Base-by-base conservation (phyloP, 2,113 vertebrate species). In the Ptilonorhynchus violaceus region DNA sequence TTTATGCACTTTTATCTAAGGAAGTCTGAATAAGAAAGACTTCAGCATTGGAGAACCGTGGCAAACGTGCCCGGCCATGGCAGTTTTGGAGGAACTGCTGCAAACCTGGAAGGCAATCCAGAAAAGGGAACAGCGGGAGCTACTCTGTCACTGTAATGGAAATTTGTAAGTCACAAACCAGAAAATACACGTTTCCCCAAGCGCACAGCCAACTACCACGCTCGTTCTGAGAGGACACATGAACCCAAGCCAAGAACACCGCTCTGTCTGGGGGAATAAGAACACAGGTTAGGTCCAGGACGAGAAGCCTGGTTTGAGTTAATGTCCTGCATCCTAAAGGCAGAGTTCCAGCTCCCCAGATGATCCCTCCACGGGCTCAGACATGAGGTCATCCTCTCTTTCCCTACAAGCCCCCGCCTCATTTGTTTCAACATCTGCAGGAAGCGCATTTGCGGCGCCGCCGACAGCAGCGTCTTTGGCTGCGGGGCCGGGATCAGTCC, bases 231-330 rank as follows among this genome's bases (percentile, higher is more conserved):
- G 50, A 70, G 5, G 42, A 72, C 6, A 39, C 28, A 58, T 2
- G 0, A 64, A 76, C 53, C 13, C 19, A 73, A 58, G 46, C 13
- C 16, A 27, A 89, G 25, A 30, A 39, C 13, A 33, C 16, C 11
- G 41, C 12, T 42, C 24, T 62, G 11, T 7, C 41, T 37, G 11
- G 3, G 3, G 41, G 64, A 82, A 41, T 25, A 52, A 46, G 37
- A 24, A 20, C 42, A 47, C 3, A 14, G n/a, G 39, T 62, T 44
- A 66, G 44, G 47, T 12, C 39, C 28, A 37, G 42, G 39, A 62
- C 0, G 0, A 53, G 42, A 53, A 82, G 62, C n/a, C 60, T 37
- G 12, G 18, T 46, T 68, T 0, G 0, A 92, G 59, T 70, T 80
- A 77, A 19, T 13, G 8, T 58, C 33, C 18, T 33, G 42, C 44